Evolutionary conservation across 2,888 invertebrate species (phyloP), one percentile per base, ranked within the genome.

Genomic region (Cloeon dipterum): DNA sequence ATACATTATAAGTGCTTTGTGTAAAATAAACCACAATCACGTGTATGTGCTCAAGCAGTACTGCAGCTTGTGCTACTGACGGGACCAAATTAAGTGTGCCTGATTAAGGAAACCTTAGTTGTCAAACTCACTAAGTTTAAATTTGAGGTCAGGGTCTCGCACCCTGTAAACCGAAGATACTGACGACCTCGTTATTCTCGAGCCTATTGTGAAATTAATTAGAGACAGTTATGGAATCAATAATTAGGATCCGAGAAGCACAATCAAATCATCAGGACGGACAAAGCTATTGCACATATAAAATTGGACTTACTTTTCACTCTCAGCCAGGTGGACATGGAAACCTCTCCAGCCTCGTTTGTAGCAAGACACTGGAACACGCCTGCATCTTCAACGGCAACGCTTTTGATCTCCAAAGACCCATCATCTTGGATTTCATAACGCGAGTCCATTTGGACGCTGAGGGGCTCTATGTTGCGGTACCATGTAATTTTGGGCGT

Each of bases 301-400:
- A n/a, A n/a, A 2, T 18, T 19, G 29, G 44, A 73, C 86, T 79
- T 66, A 91, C 91, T 89, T 72, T 88, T 89, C 20, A 91, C 88
- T 61, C 78, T 76, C 32, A 93, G 61, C 89, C 89, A 93, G 2
- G 89, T 85, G 46, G 78, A 78, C 42, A 77, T 71, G 4, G 85
- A 83, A 37, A 77, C 74, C 56, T 88, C 83, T 10, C 94, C 96
- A 2, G 85, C 94, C 47, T 74, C 74, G 53, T 93, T 96, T 38
- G 64, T 65, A 1, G 86, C 88, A 48, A 91, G 72, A 54, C 96
- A 96, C 56, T 96, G 94, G 52, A 83, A 94, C 68, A 94, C 79
- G 34, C 91, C 94, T 43, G 82, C 77, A 56, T 93, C 89, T 43
- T 73, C 72, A 57, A 82, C 74, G 46, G 72, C 68, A 32, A 91